Conservation (phyloP, 2,888 invertebrate genomes). For the Brachyopa scutellaris region DNA sequence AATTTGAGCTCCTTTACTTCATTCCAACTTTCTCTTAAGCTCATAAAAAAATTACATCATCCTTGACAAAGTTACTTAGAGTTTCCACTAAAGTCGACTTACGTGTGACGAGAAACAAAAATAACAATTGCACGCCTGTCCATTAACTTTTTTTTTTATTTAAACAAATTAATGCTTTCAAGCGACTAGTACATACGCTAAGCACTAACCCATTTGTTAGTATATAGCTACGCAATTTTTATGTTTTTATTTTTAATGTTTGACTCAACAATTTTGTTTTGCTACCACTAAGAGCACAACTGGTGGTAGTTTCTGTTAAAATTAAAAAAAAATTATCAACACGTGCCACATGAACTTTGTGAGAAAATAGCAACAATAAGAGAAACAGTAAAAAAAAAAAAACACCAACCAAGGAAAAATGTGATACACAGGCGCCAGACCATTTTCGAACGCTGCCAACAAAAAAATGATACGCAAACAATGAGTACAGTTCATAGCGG, state of each 20-base stretch:
- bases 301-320: no score
- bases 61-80: not conserved
- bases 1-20: no score
- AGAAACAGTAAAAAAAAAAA: slow-evolving; percentile 5
- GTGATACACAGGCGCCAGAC: not conserved
- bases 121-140: no score
- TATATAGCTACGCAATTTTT: not conserved
- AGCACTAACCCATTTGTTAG: not conserved
- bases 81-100: not conserved
- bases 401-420: not conserved
- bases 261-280: no score
- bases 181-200: not conserved
- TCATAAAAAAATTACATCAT: not conserved
- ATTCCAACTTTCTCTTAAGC: not conserved
- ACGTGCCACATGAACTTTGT: not conserved
- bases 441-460: not conserved
- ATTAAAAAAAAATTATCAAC: no score
- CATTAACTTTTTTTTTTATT: no score
- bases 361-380: no score
- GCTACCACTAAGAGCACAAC: no score
- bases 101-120: no score
- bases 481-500: not conserved
- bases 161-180: not conserved
- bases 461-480: not conserved
- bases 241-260: no score